phyloP scores from a whole-genome alignment of 2,113 vertebrate species.

The Anguilla japonica region DNA sequence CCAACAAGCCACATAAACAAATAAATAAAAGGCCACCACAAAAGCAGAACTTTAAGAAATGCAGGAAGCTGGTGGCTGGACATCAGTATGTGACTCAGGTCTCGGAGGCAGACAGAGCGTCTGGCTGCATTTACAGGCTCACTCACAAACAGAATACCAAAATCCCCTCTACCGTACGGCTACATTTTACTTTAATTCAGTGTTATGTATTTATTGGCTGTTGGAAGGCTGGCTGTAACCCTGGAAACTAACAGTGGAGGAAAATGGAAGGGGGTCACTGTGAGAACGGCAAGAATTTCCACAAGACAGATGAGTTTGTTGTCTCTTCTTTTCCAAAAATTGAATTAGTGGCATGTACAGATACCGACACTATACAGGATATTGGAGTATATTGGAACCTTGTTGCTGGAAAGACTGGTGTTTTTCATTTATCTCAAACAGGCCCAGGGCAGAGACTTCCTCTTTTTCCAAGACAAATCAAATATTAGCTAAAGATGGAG shows the following conservation, averaged over 20 bases:
- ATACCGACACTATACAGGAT: background rate
- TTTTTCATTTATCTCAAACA: background rate
- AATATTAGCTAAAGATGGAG: background rate
- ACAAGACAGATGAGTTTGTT: background rate
- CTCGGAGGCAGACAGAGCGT: background rate
- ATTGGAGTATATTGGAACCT: background rate
- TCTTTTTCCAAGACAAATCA: background rate
- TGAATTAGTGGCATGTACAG: background rate
- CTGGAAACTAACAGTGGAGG: background rate
- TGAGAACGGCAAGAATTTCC: background rate
- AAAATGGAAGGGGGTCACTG: background rate
- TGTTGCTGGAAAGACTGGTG: background rate
- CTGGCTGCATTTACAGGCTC: background rate
- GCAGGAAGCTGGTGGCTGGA: background rate
- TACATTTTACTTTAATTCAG: background rate
- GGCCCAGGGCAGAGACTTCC: background rate
- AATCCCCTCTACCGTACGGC: background rate
- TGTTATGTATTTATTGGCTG: background rate
- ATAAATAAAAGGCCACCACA: background rate
- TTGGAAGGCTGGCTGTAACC: background rate
- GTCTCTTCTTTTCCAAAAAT: background rate
- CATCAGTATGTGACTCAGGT: conserved; percentile 8
- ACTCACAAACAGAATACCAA: conserved; percentile 13
- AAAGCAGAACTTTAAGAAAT: background rate
- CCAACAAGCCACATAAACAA: background rate